Conservation (phyloP, 2,888 invertebrate species). For the Pandemis corylana region DNA sequence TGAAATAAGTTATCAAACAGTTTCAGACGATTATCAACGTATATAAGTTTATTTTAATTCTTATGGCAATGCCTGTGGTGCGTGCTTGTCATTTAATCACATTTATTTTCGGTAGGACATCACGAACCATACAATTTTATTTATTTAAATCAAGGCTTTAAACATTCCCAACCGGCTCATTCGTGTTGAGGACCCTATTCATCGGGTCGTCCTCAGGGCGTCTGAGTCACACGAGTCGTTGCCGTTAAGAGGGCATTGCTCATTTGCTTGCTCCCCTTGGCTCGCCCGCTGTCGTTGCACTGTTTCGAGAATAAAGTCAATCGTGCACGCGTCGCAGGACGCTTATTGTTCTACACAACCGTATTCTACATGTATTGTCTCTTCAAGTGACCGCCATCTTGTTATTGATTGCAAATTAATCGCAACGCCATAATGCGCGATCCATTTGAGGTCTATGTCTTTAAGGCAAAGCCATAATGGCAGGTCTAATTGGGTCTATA, state of each 20-base stretch:
- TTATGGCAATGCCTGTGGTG: neutral
- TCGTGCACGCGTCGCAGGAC: slow-evolving; percentile 65
- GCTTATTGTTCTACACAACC: slow-evolving; percentile 75
- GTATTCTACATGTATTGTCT: slow-evolving; percentile 79
- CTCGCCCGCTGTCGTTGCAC: slow-evolving; percentile 70
- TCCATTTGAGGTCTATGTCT: slow-evolving; percentile 56
- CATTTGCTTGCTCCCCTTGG: slow-evolving; percentile 74
- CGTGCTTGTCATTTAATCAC: neutral
- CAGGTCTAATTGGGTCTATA: neutral
- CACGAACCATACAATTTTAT: slow-evolving; percentile 14
- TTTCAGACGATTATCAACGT: neutral
- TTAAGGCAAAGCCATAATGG: slow-evolving; percentile 52
- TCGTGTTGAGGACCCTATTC: slow-evolving; percentile 82
- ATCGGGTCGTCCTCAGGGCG: slow-evolving; percentile 75
- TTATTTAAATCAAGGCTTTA: slow-evolving; percentile 26
- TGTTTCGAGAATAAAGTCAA: slow-evolving; percentile 67
- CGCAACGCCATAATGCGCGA: slow-evolving; percentile 65
- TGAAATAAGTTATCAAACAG: too few relatives aligned
- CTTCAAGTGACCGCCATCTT: slow-evolving; percentile 61
- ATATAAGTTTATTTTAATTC: neutral
- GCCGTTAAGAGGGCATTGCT: slow-evolving; percentile 84
- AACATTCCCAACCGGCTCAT: slow-evolving; percentile 42
- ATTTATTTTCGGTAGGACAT: neutral
- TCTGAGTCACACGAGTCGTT: slow-evolving; percentile 78
- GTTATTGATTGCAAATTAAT: slow-evolving; percentile 78